A percentile compares a stretch with the other conserved stretches of the same genome.
phyloP scores from a whole-genome alignment of 37 sponge, comb jelly and placozoan genomes.

The Chondrilla cf. caribensis region DNA sequence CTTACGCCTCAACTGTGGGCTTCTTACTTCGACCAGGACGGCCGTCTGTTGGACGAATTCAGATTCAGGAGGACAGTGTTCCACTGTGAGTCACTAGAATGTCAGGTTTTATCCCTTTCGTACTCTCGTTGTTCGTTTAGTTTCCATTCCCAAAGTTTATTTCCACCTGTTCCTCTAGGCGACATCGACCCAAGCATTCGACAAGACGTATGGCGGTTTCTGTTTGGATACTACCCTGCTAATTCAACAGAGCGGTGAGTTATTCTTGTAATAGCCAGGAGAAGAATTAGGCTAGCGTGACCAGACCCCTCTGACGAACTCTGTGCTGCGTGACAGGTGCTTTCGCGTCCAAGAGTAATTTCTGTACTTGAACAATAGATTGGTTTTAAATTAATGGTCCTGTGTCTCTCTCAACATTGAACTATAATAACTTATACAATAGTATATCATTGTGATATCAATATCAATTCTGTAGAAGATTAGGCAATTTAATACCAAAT shows the following conservation, averaged over 20 bases:
- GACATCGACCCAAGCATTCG: slow-evolving; percentile 60
- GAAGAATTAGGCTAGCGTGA: too few relatives aligned
- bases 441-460: too few relatives aligned
- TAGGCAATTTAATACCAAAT: too few relatives aligned
- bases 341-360: too few relatives aligned
- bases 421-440: too few relatives aligned
- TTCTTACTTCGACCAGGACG: slow-evolving; percentile 63
- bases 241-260: slow-evolving; percentile 63
- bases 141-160: not conserved
- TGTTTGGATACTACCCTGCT: slow-evolving; percentile 72
- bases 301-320: too few relatives aligned
- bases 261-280: too few relatives aligned
- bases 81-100: slow-evolving; percentile 40
- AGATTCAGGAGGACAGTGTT: slow-evolving; percentile 55
- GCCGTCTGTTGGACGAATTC: slow-evolving; percentile 68
- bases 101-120: not conserved
- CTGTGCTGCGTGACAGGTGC: too few relatives aligned
- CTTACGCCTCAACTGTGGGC: slow-evolving; percentile 21
- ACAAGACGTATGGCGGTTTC: slow-evolving; percentile 69
- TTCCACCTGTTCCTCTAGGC: slow-evolving; percentile 37
- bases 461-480: too few relatives aligned
- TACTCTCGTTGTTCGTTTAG: not conserved
- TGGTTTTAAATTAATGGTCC: too few relatives aligned
- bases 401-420: too few relatives aligned
- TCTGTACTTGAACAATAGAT: too few relatives aligned